Conservation (phyloP, 2,113 vertebrate genomes). For the Ceyx cyanopectus region DNA sequence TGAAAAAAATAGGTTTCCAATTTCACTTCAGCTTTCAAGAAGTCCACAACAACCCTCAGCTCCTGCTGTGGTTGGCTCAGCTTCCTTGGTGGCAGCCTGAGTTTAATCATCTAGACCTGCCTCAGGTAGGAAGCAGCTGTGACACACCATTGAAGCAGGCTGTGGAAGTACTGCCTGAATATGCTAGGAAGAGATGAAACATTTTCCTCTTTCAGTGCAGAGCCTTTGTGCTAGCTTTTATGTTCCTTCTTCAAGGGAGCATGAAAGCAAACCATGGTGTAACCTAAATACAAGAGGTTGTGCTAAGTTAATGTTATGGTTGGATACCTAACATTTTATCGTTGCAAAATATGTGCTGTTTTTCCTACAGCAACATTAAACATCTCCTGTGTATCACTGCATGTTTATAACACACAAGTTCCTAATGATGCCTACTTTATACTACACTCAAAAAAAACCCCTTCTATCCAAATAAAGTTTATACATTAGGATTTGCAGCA, state of each 20-base stretch:
- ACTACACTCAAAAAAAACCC: background rate
- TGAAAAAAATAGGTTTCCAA: background rate
- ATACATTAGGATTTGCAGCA: background rate
- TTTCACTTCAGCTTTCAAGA: background rate
- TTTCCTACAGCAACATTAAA: background rate
- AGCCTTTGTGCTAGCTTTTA: background rate
- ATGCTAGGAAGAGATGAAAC: background rate
- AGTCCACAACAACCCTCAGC: background rate
- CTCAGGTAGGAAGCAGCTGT: background rate
- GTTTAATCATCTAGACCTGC: background rate
- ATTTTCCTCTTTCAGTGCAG: background rate
- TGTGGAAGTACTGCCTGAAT: background rate
- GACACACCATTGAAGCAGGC: background rate
- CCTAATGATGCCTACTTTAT: background rate
- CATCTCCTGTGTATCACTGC: background rate
- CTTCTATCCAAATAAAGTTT: background rate
- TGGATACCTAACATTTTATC: background rate
- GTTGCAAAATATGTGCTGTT: background rate
- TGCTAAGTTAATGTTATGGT: background rate
- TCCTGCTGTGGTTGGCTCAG: background rate
- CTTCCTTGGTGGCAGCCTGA: background rate
- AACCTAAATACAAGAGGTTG: background rate
- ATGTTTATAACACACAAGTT: background rate
- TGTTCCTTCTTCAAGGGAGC: background rate
- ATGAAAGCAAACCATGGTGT: background rate